Conservation (phyloP, 2,888 invertebrate genomes). For the Phania funesta region DNA sequence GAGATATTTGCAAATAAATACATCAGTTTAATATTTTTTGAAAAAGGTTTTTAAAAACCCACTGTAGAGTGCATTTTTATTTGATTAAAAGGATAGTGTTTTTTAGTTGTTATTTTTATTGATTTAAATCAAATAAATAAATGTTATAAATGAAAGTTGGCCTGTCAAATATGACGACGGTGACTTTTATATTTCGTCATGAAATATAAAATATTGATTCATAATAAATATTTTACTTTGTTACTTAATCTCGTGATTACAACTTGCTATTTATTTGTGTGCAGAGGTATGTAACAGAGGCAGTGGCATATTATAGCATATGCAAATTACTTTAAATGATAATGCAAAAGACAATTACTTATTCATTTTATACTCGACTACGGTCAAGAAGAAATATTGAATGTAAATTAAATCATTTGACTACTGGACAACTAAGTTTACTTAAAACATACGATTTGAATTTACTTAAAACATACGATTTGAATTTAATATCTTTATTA, state of each 20-base stretch:
- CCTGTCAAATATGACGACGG: background rate
- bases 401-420: too few species aligned
- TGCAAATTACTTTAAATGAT: background rate
- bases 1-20: too few species aligned
- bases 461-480: too few species aligned
- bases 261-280: conserved; percentile 22
- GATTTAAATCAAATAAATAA: background rate
- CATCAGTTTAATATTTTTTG: too few species aligned
- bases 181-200: conserved; percentile 34
- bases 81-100: too few species aligned
- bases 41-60: background rate
- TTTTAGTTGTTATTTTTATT: too few species aligned
- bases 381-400: too few species aligned
- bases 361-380: background rate
- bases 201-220: background rate
- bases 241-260: conserved; percentile 11
- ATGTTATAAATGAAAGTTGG: background rate
- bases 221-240: background rate
- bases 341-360: background rate
- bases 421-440: too few species aligned
- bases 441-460: too few species aligned
- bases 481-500: too few species aligned
- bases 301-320: background rate
- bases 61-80: background rate
- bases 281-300: background rate